phyloP scores from a whole-genome alignment of 2,888 invertebrate genomes.

The Lepidochrysops patricia region DNA sequence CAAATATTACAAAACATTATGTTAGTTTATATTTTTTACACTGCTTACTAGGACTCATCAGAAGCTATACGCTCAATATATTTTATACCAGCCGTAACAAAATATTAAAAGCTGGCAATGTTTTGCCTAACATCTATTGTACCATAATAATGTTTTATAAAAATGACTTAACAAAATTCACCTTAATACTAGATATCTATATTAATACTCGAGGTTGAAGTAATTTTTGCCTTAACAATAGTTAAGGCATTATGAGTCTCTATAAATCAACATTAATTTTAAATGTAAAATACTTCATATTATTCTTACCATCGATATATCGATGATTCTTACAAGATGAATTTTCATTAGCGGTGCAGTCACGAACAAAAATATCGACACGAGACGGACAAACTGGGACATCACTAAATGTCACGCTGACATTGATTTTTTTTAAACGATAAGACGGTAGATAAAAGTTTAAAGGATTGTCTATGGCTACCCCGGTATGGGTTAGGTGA shows the following conservation, averaged over 20 bases:
- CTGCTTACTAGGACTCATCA: not conserved
- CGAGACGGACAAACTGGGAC: not conserved
- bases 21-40: not conserved
- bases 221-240: not conserved
- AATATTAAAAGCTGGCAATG: not conserved
- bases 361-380: constrained; percentile 6
- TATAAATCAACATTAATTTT: not conserved
- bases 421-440: not conserved
- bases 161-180: not conserved
- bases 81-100: not conserved
- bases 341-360: not conserved
- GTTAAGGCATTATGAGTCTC: not conserved
- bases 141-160: constrained; percentile 7
- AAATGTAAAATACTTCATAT: not conserved
- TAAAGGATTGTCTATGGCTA: constrained; percentile 18
- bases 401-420: not conserved
- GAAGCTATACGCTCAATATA: not conserved
- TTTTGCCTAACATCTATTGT: not conserved
- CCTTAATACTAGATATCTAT: not conserved
- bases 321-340: not conserved
- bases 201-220: constrained; percentile 8
- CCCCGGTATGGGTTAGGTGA: constrained; percentile 38
- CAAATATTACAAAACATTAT: not conserved
- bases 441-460: not conserved
- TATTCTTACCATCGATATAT: too few species aligned